Base-by-base conservation (phyloP, 2,888 invertebrate genomes). In the Hyles lineata region DNA sequence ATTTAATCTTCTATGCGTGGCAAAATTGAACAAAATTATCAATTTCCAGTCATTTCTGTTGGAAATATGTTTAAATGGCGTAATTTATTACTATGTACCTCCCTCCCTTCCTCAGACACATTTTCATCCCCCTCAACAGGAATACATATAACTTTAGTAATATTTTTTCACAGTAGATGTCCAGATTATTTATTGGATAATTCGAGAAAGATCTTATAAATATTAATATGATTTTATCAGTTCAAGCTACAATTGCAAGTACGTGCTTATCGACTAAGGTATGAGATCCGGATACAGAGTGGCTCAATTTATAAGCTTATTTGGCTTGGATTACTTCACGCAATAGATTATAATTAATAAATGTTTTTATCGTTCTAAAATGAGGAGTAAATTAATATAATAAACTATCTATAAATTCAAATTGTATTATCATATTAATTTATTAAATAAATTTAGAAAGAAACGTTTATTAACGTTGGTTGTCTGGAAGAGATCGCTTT, bases 221-320 rank as follows among this genome's bases (percentile, higher is more conserved):
- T 60, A 60, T 60, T 29, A 23, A 17, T 17, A 50, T 15, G 17
- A 23, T 17, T 50, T 67, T 23, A 23, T 35, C 43, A 7, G 6
- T 15, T 25, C 50, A 15, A 7, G 50, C 43, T 67, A 23, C 17
- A 7, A 23, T 67, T 67, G 23, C 50, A 23, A 17, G 43, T 23
- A 21, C 23, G 2, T 15, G 19, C 61, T 19, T n/a, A 23, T 15
- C 43, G 9, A n/a, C 23, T 23, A 23, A 50, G 23, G 50, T 23
- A 50, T 50, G 7, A 67, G 43, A 67, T 17, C 67, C 67, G 67
- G 67, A 67, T 67, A 23, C 35, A 15, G 35, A 7, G 1, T 7
- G 43, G 67, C 50, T 43, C 50, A 67, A 50, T 67, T 67, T 43
- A 50, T 43, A 50, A 67, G 50, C n/a, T 55, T 17, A n/a, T 55